Evolutionary conservation across 1,140 invertebrate genomes (phyloP), one percentile per base, ranked within the genome.

Genomic region (Caenorhabditis inopinata): DNA sequence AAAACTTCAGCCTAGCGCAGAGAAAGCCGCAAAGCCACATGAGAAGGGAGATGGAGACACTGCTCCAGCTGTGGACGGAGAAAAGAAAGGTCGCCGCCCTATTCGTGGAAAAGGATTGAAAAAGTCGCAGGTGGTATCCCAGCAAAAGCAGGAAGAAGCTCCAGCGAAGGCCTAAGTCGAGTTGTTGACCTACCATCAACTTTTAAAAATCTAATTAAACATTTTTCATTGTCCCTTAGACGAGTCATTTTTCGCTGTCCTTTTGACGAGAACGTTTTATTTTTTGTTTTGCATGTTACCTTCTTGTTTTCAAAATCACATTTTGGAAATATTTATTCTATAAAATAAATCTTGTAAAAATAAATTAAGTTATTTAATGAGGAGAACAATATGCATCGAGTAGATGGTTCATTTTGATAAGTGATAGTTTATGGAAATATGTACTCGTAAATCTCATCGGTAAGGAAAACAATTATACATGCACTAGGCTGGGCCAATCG

Each of bases 101-200:
- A 51, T 25, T n/a, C 51, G 51, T 32, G n/a, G 6, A 11, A 68
- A 68, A 18, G 58, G 58, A 68, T 38, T 38, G 29, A 68, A 68
- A 68, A 32, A 68, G 32, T n/a, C 29, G 9, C n/a, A 18, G 21
- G 32, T 21, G n/a, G 32, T 32, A 18, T 21, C 58, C 2, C 29
- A 68, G 58, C 58, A 68, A 32, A 68, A 68, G 16, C 16, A 38
- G 38, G 58, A 42, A 38, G 29, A 16, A 38, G 58, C 58, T 25
- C 29, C 58, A 68, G 25, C 32, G 35, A 68, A 68, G 32, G 58
- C 58, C 32, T 68, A 68, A 32, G 32, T 25, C 58, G 16, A 68
- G n/a, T 21, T 42, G 58, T 68, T 68, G 58, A 68, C 58, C 58
- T 68, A 68, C 58, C 58, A 68, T 68, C 58, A 68, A 68, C 58